Base-by-base conservation (phyloP, 2,888 invertebrate species). In the Eupsilia transversa region DNA sequence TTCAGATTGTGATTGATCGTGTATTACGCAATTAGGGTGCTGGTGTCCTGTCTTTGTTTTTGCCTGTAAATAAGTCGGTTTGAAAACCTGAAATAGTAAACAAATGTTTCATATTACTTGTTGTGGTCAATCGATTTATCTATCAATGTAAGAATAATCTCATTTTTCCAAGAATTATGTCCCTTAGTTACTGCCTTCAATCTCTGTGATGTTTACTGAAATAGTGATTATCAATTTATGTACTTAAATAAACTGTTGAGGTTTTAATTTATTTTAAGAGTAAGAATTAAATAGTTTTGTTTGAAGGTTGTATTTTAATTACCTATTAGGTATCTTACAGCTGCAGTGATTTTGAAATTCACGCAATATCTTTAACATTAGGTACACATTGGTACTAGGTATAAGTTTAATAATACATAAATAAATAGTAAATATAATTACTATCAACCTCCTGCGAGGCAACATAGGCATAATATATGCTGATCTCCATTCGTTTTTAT, bases 251-350 rank as follows among this genome's bases (percentile, higher is more conserved):
- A 66, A 59, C 2, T 64, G 33, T 60, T 46, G 60, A 69, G 63
- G 60, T 73, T 73, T 68, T 85, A 84, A 85, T 82, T 85, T 85
- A 85, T 85, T 86, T 67, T 84, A 79, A 72, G 10, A 70, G 1
- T 86, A 86, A 85, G 82, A 79, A 85, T 73, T 74, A 86, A 84
- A 81, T 14, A 52, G 71, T 71, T 73, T 69, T 68, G 38, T 83
- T 73, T 38, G 61, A 65, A 46, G 6, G 0, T 23, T 27, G n/a
- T 30, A 0, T 67, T 70, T 79, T 49, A 20, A 17, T 64, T n/a
- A 2, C 6, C 20, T 46, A 20, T 46, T 46, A 46, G 0, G 2
- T 20, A 2, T 20, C 20, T 33, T 30, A 38, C 3, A 38, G 20
- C 23, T 60, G 3, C 20, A n/a, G 23, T 23, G 43, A 41, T 12